Base-by-base conservation (phyloP, 2,888 invertebrate species). In the Ctenicera cuprea region DNA sequence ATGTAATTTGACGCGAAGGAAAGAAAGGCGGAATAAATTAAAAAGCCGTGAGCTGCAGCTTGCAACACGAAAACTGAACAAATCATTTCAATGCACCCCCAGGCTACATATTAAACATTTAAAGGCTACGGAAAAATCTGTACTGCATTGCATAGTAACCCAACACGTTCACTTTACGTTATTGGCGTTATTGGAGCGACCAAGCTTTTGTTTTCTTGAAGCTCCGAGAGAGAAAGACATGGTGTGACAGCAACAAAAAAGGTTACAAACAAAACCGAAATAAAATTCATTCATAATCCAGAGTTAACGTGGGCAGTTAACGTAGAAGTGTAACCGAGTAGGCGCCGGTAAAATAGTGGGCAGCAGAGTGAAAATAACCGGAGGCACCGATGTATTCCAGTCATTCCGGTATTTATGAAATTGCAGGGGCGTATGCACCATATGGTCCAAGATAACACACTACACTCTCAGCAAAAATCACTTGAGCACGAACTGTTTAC, bases 301-400 rank as follows among this genome's bases (percentile, higher is more conserved):
- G 48, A 33, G 33, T 50, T 41, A 38, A 57, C 69, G 71, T 65
- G 64, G 64, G 71, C 45, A 61, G 69, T 16, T 62, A 61, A 63
- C 59, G 64, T 65, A 65, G 62, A 61, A 43, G 48, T 65, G 41
- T 65, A 69, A 54, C 20, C 37, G 73, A 64, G 69, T 70, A 74
- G 74, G 69, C 70, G 74, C 74, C 70, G 41, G 64, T 63, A 64
- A 43, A 70, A 66, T 65, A 48, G 74, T 70, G 74, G 74, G 74
- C 59, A 69, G 63, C 41, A 14, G 50, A 63, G 63, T 64, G 61
- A 70, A 74, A 69, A 69, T 69, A 65, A 66, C 74, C 57, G 50
- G 57, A 68, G 68, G 73, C 73, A 68, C 45, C 45, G 38, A 68
- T 57, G 37, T 65, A 69, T 69, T 74, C 48, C 59, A 74, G 70